Percentiles rank a stretch among this genome's conserved stretches.
Evolutionary conservation across 2,797 vertebrate species (phyloP).

Genomic region (Acrossocheilus wenchowensis): DNA sequence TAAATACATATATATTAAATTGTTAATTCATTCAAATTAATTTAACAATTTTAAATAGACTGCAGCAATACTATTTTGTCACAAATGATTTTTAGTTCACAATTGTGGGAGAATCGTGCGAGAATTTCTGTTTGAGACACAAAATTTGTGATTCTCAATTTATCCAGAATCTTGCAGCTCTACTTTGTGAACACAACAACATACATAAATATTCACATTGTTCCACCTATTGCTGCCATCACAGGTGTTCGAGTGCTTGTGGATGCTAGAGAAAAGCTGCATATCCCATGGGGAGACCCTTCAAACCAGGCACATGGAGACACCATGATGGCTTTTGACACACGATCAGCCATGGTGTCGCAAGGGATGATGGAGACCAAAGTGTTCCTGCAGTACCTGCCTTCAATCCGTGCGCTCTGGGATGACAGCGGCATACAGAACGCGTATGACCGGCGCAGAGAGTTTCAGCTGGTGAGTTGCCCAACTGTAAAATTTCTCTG

Average conservation of each 20-base stretch:
- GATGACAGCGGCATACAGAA: slow-evolving; percentile 90
- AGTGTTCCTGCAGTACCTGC: slow-evolving; percentile 87
- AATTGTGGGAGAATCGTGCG: too few species aligned
- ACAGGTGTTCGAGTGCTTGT: slow-evolving; percentile 94
- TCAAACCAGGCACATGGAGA: slow-evolving; percentile 88
- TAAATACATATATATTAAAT: too few species aligned
- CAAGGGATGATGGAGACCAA: slow-evolving; percentile 89
- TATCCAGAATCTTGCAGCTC: not conserved
- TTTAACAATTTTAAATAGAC: too few species aligned
- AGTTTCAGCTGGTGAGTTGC: slow-evolving; percentile 93
- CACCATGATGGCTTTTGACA: slow-evolving; percentile 93
- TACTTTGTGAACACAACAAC: too few species aligned
- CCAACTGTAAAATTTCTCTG: not conserved
- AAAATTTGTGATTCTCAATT: not conserved
- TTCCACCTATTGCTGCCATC: not conserved
- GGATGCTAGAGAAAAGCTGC: slow-evolving; percentile 93
- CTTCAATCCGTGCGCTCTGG: slow-evolving; percentile 88
- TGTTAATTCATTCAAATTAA: too few species aligned
- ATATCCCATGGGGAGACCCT: slow-evolving; percentile 91
- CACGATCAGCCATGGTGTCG: slow-evolving; percentile 80
- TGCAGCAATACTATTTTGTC: too few species aligned
- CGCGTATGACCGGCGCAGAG: slow-evolving; percentile 92
- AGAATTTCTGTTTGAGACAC: not conserved
- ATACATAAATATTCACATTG: not conserved
- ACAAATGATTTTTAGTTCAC: too few species aligned